Evolutionary conservation across 2,797 vertebrate genomes (phyloP).

Genomic region (Poecile montanus): DNA sequence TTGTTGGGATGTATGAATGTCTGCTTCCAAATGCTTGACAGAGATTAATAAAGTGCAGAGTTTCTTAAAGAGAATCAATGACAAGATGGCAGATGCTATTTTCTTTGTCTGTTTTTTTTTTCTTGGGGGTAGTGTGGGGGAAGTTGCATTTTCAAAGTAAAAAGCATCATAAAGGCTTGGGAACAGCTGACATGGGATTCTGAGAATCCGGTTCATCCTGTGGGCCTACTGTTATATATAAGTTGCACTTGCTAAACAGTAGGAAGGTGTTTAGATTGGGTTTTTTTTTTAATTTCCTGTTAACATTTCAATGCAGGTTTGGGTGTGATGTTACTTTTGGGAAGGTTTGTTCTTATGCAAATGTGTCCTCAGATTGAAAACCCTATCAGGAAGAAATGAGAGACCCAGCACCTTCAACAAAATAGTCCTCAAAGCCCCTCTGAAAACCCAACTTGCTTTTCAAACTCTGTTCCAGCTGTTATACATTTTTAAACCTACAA

Average conservation of each 20-base stretch:
- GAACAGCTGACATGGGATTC: background rate
- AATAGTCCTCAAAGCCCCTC: background rate
- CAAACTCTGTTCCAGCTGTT: background rate
- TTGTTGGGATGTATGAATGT: slow-evolving; percentile 25
- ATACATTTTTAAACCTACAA: background rate
- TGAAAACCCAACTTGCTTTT: background rate
- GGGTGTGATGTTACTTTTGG: background rate
- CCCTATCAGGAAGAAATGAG: background rate
- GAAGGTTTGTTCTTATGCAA: background rate
- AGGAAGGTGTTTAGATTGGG: background rate
- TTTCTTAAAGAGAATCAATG: slow-evolving; percentile 28
- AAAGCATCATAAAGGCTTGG: background rate
- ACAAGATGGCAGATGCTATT: slow-evolving; percentile 29
- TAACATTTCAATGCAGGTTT: background rate
- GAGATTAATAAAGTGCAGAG: slow-evolving; percentile 59
- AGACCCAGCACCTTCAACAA: background rate
- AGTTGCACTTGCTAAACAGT: background rate
- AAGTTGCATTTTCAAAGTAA: background rate
- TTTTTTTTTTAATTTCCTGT: background rate
- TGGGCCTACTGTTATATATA: background rate
- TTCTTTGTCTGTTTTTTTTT: background rate
- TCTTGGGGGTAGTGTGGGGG: rapidly evolving
- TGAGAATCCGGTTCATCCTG: rapidly evolving
- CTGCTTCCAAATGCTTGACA: slow-evolving; percentile 44
- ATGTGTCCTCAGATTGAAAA: background rate